Evolutionary conservation across 2,888 invertebrate genomes (phyloP).

Genomic region (Caenorhabditis drosophilae): DNA sequence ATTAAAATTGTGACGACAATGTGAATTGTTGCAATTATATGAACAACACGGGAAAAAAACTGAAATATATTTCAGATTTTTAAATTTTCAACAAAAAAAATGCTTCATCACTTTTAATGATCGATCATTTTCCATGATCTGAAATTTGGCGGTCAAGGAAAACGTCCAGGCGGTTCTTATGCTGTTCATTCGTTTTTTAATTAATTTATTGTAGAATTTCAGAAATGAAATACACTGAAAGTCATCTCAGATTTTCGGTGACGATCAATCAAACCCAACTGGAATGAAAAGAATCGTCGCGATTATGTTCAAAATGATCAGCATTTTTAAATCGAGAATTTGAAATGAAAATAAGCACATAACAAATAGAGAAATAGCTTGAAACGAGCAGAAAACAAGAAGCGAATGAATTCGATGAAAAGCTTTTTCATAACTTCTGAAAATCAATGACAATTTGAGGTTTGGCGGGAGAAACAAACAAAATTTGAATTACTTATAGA

Average conservation of each 20-base stretch:
- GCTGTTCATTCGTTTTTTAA: constrained; percentile 11
- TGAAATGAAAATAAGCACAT: constrained; percentile 3
- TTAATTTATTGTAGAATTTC: constrained; percentile 9
- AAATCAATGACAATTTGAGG: not conserved
- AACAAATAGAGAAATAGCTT: not conserved
- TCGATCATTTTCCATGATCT: constrained; percentile 23
- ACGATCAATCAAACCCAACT: not conserved
- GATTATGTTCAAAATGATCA: constrained; percentile 1
- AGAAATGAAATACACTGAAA: constrained; percentile 20
- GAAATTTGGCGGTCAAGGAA: constrained; percentile 23
- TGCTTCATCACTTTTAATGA: constrained; percentile 9
- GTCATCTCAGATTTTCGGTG: not conserved
- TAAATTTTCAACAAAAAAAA: not conserved
- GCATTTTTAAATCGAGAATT: constrained; percentile 5
- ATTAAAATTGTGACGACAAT: constrained; percentile 4
- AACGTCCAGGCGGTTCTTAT: not conserved
- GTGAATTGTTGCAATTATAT: constrained; percentile 1
- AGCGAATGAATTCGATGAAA: not conserved
- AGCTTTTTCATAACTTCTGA: constrained; percentile 14
- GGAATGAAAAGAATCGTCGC: constrained; percentile 10
- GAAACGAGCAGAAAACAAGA: constrained; percentile 1
- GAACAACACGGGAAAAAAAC: constrained; percentile 6
- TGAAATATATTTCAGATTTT: constrained; percentile 1
- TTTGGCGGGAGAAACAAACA: not conserved
- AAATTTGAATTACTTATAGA: constrained; percentile 12